Conservation (phyloP, 2,113 vertebrate genomes). For the Nematolebias whitei region DNA sequence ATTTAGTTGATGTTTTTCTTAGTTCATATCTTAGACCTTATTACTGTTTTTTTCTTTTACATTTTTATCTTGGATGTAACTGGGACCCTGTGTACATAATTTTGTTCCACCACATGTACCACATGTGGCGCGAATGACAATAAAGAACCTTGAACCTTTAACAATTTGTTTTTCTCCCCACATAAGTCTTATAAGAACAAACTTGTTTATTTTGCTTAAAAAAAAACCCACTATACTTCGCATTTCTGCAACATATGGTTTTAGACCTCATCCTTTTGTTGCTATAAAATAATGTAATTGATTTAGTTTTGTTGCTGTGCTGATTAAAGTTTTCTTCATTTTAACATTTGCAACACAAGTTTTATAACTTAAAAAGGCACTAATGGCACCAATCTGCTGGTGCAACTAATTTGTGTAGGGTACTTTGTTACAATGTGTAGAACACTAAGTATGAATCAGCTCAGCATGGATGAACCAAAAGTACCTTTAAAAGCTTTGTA, state of each 20-base stretch:
- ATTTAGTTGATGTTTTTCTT: too few relatives aligned
- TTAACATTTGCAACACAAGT: slow-evolving; percentile 10
- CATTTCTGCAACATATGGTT: not conserved
- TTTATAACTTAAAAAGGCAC: slow-evolving; percentile 12
- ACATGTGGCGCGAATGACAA: too few relatives aligned
- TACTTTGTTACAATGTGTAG: slow-evolving; percentile 19
- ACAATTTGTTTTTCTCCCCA: too few relatives aligned
- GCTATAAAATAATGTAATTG: not conserved
- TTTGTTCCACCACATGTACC: too few relatives aligned
- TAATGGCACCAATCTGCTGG: slow-evolving; percentile 4
- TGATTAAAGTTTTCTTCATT: not conserved
- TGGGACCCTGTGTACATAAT: too few relatives aligned
- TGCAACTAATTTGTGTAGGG: not conserved
- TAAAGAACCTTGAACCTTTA: too few relatives aligned
- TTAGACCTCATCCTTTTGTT: not conserved
- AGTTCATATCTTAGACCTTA: too few relatives aligned
- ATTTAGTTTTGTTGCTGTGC: not conserved
- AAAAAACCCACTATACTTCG: too few relatives aligned
- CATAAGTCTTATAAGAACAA: too few relatives aligned
- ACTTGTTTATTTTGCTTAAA: not conserved
- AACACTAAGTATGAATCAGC: slow-evolving; percentile 46
- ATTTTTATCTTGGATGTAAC: too few relatives aligned
- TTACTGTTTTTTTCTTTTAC: too few relatives aligned
- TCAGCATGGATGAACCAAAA: slow-evolving; percentile 32
- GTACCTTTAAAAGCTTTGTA: slow-evolving; percentile 51